Base-by-base conservation (phyloP, 2,888 invertebrate genomes). In the Mystacides longicornis region DNA sequence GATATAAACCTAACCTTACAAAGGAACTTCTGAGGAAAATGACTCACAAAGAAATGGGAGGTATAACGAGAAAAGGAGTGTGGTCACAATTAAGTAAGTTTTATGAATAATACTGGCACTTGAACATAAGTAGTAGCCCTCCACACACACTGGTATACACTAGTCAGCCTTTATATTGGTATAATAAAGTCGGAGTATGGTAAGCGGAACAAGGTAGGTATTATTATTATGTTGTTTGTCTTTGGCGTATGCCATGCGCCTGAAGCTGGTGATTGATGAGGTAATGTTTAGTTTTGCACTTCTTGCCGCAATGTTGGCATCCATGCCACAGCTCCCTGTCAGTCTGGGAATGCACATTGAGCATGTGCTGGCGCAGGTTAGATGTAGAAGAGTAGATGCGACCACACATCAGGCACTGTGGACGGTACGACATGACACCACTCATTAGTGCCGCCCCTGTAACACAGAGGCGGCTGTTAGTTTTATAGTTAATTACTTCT, bases 201-300 rank as follows among this genome's bases (percentile, higher is more conserved):
- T 61, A 46, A 45, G 63, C 61, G 65, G 66, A n/a, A n/a, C n/a
- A n/a, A n/a, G n/a, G n/a, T n/a, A n/a, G 60, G 65, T 63, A 53
- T 67, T 69, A 70, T 67, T 71, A 67, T 75, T 77, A 77, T 68
- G 77, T 76, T 71, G 73, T 78, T 69, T 82, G 81, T 59, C 84
- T 79, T 72, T 85, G 85, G 64, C 85, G 81, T 65, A 85, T 85
- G 64, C 86, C 85, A 73, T 86, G 86, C 63, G 85, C 83, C 74
- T 85, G 85, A 64, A 85, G 80, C 70, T 85, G 83, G 72, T 86
- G 85, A 74, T 85, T 85, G 77, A 85, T 84, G 68, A 86, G 79
- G 71, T 86, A 86, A 73, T 86, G 86, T 73, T 84, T 83, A 66
- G 86, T 86, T 75, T 86, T 86, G 79, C 85, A 84, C 69, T 81